A percentile compares a stretch with the other conserved stretches of the same genome.
phyloP scores from a whole-genome alignment of 1,140 invertebrate species.

The Meloidogyne hapla region DNA sequence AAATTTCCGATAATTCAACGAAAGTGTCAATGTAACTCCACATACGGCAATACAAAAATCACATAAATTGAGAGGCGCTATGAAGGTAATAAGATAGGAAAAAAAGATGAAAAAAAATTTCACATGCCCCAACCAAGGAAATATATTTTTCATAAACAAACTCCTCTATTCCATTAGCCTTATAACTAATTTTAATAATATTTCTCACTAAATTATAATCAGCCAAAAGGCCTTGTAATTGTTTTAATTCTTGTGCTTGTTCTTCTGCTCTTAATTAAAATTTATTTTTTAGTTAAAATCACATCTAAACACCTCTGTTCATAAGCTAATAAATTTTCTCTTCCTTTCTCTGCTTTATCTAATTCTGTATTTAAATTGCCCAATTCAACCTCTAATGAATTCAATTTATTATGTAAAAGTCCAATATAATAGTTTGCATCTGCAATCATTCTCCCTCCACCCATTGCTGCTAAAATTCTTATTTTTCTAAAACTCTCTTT shows the following conservation, averaged over 20 bases:
- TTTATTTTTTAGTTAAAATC: not conserved
- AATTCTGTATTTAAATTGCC: slow-evolving; percentile 25
- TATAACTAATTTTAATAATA: too few species aligned
- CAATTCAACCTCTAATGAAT: slow-evolving; percentile 36
- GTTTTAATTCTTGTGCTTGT: slow-evolving; percentile 45
- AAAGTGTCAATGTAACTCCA: too few species aligned
- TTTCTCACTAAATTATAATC: slow-evolving; percentile 40
- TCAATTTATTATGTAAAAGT: slow-evolving; percentile 44
- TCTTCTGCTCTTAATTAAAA: slow-evolving; percentile 38
- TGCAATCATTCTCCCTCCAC: slow-evolving; percentile 27
- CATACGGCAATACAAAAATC: too few species aligned
- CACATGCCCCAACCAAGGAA: too few species aligned
- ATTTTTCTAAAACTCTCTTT: not conserved
- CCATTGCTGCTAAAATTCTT: slow-evolving; percentile 37
- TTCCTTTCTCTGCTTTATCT: slow-evolving; percentile 35
- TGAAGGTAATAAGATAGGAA: too few species aligned
- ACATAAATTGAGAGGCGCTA: too few species aligned
- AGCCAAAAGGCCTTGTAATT: slow-evolving; percentile 35
- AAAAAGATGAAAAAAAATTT: too few species aligned
- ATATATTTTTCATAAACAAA: too few species aligned
- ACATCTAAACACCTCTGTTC: slow-evolving; percentile 37
- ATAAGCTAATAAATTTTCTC: slow-evolving; percentile 39
- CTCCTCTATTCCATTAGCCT: too few species aligned
- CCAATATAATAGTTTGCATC: slow-evolving; percentile 44
- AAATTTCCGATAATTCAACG: too few species aligned